Conservation (phyloP, 2,888 invertebrate genomes). For the Pheosia tremula region DNA sequence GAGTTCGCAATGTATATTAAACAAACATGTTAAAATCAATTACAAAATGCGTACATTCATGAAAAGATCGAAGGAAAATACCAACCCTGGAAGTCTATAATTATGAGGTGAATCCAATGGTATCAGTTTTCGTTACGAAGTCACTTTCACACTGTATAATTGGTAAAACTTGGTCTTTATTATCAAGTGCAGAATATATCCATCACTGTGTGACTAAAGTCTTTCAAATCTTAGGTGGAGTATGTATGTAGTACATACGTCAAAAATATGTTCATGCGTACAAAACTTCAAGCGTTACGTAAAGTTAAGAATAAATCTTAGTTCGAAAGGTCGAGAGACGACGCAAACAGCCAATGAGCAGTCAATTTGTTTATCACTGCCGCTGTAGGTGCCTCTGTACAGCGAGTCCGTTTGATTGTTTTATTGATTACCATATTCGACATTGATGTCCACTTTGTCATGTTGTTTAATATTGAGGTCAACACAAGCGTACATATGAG, state of each 20-base stretch:
- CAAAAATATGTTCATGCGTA: neutral
- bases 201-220: too few species aligned
- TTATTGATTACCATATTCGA: slow-evolving; percentile 5
- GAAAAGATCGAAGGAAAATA: too few species aligned
- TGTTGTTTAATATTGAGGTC: neutral
- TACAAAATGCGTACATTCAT: too few species aligned
- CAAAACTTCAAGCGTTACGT: neutral
- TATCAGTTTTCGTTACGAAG: too few species aligned
- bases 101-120: too few species aligned
- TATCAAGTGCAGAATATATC: too few species aligned
- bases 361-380: neutral
- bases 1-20: too few species aligned
- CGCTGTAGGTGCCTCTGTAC: neutral
- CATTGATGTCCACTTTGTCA: slow-evolving; percentile 2
- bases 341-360: neutral
- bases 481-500: neutral
- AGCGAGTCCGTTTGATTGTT: neutral
- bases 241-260: neutral
- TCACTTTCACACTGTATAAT: too few species aligned
- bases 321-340: neutral
- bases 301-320: neutral
- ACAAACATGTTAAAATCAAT: too few species aligned
- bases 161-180: too few species aligned
- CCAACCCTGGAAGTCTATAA: too few species aligned
- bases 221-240: too few species aligned